These are phyloP conservation scores for Hapalemur alaotrensis DNA, from an alignment of 2,797 vertebrate species.

Conservation along the genomic window DNA sequence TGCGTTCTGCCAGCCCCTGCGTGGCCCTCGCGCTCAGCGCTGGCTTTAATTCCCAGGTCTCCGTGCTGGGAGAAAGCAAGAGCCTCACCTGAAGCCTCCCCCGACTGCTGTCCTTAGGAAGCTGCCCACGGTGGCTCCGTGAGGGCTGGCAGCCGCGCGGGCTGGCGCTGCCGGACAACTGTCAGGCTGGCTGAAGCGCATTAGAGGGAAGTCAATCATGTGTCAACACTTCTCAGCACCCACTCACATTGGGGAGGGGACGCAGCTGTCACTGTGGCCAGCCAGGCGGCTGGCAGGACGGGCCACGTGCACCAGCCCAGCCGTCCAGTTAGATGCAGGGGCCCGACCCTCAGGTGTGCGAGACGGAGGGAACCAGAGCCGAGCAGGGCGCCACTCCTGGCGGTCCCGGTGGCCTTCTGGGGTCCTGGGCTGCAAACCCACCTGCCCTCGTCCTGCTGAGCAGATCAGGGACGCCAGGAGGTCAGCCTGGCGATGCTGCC, in stretches of 20 bases:
- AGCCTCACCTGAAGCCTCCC: constrained; percentile 63
- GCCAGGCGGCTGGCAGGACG: constrained; percentile 87
- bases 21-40: not conserved
- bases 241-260: constrained; percentile 88
- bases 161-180: constrained; percentile 84
- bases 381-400: constrained; percentile 79
- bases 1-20: not conserved
- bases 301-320: constrained; percentile 88
- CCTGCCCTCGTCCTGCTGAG: constrained; percentile 73
- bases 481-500: constrained; percentile 78
- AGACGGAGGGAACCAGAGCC: constrained; percentile 77
- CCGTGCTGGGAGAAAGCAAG: constrained; percentile 42
- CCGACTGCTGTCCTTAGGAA: constrained; percentile 65
- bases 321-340: constrained; percentile 92
- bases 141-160: constrained; percentile 76
- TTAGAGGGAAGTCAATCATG: constrained; percentile 88
- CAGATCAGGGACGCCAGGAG: constrained; percentile 79
- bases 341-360: constrained; percentile 89
- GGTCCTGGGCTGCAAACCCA: constrained; percentile 74
- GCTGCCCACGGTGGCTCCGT: constrained; percentile 72
- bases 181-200: constrained; percentile 85
- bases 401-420: constrained; percentile 78
- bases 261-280: constrained; percentile 89
- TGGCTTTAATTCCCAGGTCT: constrained; percentile 38
- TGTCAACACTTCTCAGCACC: constrained; percentile 87